These are phyloP conservation scores for Rhabditophanes sp. DNA, from an alignment of 2,888 invertebrate species.

Conservation along the genomic window DNA sequence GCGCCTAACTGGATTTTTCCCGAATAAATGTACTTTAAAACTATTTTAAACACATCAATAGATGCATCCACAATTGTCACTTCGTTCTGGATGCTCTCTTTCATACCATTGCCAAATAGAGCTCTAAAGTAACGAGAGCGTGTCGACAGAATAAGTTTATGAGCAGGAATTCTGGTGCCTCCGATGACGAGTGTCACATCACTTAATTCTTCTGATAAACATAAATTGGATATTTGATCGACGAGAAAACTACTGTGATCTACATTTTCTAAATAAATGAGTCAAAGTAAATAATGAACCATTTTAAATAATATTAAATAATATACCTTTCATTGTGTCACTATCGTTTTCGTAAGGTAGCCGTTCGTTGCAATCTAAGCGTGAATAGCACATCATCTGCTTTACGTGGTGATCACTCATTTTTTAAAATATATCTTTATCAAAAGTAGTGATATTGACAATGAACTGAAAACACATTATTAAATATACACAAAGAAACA, in stretches of 20 bases:
- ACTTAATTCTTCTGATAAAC: conserved; percentile 70
- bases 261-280: too few species aligned
- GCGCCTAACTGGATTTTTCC: conserved; percentile 52
- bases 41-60: conserved; percentile 41
- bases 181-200: conserved; percentile 62
- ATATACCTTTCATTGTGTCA: too few species aligned
- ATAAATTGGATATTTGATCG: conserved; percentile 69
- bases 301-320: too few species aligned
- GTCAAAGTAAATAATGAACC: too few species aligned
- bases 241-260: conserved; percentile 61
- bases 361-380: too few species aligned
- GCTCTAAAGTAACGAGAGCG: conserved; percentile 80
- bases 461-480: too few species aligned
- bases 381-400: too few species aligned
- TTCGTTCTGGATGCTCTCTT: conserved; percentile 58
- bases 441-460: too few species aligned
- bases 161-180: conserved; percentile 56
- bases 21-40: conserved; percentile 85
- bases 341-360: too few species aligned
- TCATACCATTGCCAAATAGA: conserved; percentile 54
- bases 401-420: too few species aligned
- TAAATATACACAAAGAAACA: too few species aligned
- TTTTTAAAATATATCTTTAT: too few species aligned
- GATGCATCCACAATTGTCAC: conserved; percentile 12
- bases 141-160: conserved; percentile 75